Evolutionary conservation across 2,113 vertebrate species (phyloP).

Genomic region (Raja brachyura): DNA sequence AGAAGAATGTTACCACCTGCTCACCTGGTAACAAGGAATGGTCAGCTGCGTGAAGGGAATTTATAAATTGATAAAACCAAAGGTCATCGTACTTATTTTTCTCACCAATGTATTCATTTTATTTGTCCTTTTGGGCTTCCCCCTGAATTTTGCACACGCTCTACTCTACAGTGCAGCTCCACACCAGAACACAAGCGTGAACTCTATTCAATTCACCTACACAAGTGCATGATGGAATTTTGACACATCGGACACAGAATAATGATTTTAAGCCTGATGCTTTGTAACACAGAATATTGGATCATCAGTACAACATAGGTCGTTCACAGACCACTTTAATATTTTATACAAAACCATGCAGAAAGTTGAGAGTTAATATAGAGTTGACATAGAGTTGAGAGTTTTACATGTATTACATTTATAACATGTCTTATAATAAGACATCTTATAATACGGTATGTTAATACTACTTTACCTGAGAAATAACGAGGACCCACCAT

Average conservation of each 20-base stretch:
- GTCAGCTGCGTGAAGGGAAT: not conserved
- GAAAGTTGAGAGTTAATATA: not conserved
- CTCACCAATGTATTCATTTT: not conserved
- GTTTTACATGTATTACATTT: not conserved
- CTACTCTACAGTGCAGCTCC: too few species aligned
- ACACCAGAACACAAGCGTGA: too few species aligned
- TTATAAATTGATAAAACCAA: not conserved
- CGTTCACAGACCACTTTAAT: not conserved
- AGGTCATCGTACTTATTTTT: not conserved
- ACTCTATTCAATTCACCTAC: not conserved
- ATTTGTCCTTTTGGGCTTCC: not conserved
- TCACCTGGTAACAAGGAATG: constrained; percentile 11
- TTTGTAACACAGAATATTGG: not conserved
- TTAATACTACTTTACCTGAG: not conserved
- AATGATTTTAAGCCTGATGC: not conserved
- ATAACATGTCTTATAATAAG: too few species aligned
- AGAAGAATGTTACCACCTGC: constrained; percentile 6
- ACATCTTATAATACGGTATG: too few species aligned
- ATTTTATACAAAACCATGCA: not conserved
- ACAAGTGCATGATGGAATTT: not conserved
- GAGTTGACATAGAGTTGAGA: not conserved
- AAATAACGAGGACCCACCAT: not conserved
- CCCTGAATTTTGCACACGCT: too few species aligned
- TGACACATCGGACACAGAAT: not conserved
- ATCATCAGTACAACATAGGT: not conserved